Conservation (phyloP, 2,888 invertebrate species). For the Mycalesis mineus region DNA sequence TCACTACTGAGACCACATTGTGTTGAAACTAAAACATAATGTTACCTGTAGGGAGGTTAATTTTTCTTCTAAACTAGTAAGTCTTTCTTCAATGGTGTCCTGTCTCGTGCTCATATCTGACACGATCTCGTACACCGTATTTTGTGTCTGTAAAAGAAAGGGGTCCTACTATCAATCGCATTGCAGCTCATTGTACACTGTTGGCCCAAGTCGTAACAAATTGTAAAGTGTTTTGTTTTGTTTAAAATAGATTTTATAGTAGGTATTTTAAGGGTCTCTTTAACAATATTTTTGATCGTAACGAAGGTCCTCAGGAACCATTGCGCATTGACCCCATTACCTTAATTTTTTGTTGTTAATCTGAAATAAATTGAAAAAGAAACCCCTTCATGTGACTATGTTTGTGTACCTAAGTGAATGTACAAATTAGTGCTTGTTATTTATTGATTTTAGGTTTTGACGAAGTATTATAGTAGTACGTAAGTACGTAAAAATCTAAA, state of each 20-base stretch:
- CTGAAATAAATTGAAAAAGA: background rate
- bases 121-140: slow-evolving; percentile 98
- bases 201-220: slow-evolving; percentile 46
- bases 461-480: background rate
- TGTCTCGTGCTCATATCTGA: slow-evolving; percentile 98
- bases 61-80: slow-evolving; percentile 95
- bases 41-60: slow-evolving; percentile 87
- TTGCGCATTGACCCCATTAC: too few relatives aligned
- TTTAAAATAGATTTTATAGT: background rate
- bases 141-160: slow-evolving; percentile 91
- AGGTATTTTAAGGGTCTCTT: background rate
- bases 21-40: background rate
- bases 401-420: background rate
- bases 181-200: slow-evolving; percentile 66
- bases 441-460: background rate
- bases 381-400: background rate
- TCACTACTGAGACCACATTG: too few relatives aligned
- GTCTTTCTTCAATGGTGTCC: slow-evolving; percentile 94
- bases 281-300: background rate
- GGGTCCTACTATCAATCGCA: slow-evolving; percentile 78
- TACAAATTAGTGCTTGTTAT: background rate
- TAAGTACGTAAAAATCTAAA: too few relatives aligned
- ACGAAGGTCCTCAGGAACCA: too few relatives aligned
- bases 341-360: too few relatives aligned
- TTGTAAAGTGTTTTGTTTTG: slow-evolving; percentile 39